phyloP scores from a whole-genome alignment of 1,140 invertebrate species.

The Drosophila subobscura region DNA sequence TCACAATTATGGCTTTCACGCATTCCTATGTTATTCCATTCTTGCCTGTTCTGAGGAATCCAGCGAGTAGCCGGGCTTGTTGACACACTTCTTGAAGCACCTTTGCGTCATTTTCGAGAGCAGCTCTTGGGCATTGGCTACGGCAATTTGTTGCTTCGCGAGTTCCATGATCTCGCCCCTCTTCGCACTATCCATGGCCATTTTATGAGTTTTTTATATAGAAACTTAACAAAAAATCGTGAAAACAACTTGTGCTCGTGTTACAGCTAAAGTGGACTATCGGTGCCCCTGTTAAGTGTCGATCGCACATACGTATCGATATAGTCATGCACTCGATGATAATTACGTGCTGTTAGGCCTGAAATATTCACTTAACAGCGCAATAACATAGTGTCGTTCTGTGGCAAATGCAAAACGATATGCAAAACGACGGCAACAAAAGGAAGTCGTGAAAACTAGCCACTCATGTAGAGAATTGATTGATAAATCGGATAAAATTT shows the following conservation, averaged over 20 bases:
- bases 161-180: conserved; percentile 97
- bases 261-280: too few species aligned
- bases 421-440: too few species aligned
- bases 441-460: too few species aligned
- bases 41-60: conserved; percentile 95
- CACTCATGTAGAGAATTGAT: too few species aligned
- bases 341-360: too few species aligned
- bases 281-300: too few species aligned
- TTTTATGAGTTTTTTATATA: conserved; percentile 14
- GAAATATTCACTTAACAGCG: too few species aligned
- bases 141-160: conserved; percentile 97
- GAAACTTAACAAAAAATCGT: conserved; percentile 9
- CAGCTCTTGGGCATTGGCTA: conserved; percentile 97
- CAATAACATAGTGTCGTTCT: too few species aligned
- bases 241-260: conserved; percentile 9
- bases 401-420: too few species aligned
- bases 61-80: conserved; percentile 94
- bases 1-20: neutral
- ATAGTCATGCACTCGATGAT: too few species aligned
- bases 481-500: too few species aligned
- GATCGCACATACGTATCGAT: too few species aligned
- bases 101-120: conserved; percentile 98
- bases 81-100: conserved; percentile 97
- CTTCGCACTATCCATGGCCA: conserved; percentile 84
- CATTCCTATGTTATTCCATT: neutral